Evolutionary conservation across 2,888 invertebrate species (phyloP), one percentile per base, ranked within the genome.

Genomic region (Protophormia terraenovae): DNA sequence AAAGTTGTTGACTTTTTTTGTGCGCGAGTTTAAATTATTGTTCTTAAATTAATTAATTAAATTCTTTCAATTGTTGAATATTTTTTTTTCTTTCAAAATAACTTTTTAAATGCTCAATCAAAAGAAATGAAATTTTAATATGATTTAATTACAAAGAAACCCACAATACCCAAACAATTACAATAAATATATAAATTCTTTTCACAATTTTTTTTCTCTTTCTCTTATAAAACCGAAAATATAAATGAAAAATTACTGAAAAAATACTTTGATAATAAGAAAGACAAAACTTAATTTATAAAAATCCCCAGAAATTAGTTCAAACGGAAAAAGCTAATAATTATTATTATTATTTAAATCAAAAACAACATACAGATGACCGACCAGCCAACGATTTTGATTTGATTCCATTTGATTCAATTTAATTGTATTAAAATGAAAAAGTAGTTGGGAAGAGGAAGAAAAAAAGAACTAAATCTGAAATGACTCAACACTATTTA

Each of bases 311-410:
- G 64, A 82, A 85, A 82, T 85, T 75, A 85, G 82, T 85, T 85
- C 82, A 82, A 82, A 85, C 82, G 85, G 85, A 85, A 85, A 85
- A 79, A 71, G 78, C 82, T 85, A 75, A 85, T 85, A 82, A 85
- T 72, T 79, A 72, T 45, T 29, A 19, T n/a, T 32, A 41, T 80
- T 80, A 77, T 77, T 77, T 77, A 83, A 83, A 83, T 77, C 71
- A 76, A 82, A 82, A 75, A 45, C 50, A 53, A 75, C 12, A 38
- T 50, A 64, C 32, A 55, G 5, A 67, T 35, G 64, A 19, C 29
- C 19, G 55, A 66, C 62, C 76, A 35, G n/a, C 45, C 24, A 77
- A 64, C 22, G 14, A 55, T 64, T 76, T 41, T 76, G 29, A 69
- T 82, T 71, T 76, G 55, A 83, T 77, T 83, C 64, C 72, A 53